Evolutionary conservation across 2,797 vertebrate genomes (phyloP).

Genomic region (Tokudaia tokunoshimensis): DNA sequence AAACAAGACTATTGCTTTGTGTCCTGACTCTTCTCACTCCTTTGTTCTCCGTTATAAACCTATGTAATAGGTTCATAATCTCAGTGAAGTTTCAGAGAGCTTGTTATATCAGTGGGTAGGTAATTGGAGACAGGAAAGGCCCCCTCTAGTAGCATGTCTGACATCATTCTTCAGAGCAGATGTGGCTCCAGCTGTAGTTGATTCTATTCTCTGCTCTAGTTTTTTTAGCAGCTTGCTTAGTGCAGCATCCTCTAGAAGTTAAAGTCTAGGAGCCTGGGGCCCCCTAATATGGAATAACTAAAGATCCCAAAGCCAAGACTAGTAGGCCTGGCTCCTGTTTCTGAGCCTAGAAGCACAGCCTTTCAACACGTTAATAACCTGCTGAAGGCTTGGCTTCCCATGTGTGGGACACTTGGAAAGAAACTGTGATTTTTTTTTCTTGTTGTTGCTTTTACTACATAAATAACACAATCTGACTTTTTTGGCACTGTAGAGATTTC

Average conservation of each 20-base stretch:
- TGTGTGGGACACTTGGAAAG: constrained; percentile 38
- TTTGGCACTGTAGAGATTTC: constrained; percentile 49
- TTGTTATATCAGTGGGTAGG: constrained; percentile 12
- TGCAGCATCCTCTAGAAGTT: constrained; percentile 20
- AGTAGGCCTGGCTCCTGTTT: constrained; percentile 66
- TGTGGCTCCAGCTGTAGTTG: constrained; percentile 3
- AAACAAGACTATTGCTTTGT: not conserved
- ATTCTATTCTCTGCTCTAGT: constrained; percentile 39
- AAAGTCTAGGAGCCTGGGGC: not conserved
- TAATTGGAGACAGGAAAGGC: constrained; percentile 77
- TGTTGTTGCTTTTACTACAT: constrained; percentile 65
- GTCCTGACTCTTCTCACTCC: not conserved
- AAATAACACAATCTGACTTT: constrained; percentile 71
- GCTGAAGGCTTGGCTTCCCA: constrained; percentile 62
- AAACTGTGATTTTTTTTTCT: constrained; percentile 22
- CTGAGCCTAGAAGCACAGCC: constrained; percentile 19
- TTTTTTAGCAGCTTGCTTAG: constrained; percentile 51
- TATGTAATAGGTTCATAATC: constrained; percentile 38
- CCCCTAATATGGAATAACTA: constrained; percentile 43
- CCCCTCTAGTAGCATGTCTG: constrained; percentile 9
- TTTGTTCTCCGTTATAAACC: not conserved
- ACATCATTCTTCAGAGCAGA: constrained; percentile 50
- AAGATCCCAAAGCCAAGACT: constrained; percentile 46
- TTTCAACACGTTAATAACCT: constrained; percentile 68
- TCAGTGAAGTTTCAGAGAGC: constrained; percentile 54